These are phyloP conservation scores for Aphelenchoides bicaudatus DNA, from an alignment of 2,888 invertebrate genomes.

Conservation along the genomic window DNA sequence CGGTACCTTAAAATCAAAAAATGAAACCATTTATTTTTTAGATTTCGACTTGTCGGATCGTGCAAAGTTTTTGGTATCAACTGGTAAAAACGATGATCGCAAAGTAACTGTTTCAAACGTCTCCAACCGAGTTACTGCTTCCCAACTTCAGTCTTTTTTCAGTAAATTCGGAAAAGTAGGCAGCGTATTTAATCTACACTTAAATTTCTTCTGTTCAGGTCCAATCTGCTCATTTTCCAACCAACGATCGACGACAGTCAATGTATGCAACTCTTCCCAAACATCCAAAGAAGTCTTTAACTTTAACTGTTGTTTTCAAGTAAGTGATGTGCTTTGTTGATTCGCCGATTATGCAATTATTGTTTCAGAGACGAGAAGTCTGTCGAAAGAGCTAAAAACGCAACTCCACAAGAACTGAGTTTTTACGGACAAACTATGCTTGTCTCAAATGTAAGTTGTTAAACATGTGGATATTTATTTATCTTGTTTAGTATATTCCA, in stretches of 20 bases:
- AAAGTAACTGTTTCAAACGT: constrained; percentile 55
- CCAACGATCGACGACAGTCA: constrained; percentile 40
- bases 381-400: constrained; percentile 47
- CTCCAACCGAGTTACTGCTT: constrained; percentile 51
- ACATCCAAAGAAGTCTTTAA: constrained; percentile 48
- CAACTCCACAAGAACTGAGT: constrained; percentile 50
- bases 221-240: constrained; percentile 50
- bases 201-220: constrained; percentile 27
- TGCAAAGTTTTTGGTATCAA: constrained; percentile 15
- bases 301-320: constrained; percentile 56
- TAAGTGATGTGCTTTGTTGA: too few species aligned
- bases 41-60: constrained; percentile 14
- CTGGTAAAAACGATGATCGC: constrained; percentile 25
- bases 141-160: constrained; percentile 59
- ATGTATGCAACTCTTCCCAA: constrained; percentile 53
- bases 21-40: constrained; percentile 15
- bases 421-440: constrained; percentile 58
- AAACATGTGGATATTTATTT: not conserved
- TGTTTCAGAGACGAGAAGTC: constrained; percentile 44
- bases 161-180: constrained; percentile 58
- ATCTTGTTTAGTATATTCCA: not conserved
- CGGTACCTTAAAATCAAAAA: constrained; percentile 35
- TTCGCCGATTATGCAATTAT: constrained; percentile 12
- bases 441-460: constrained; percentile 25
- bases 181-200: not conserved